These are phyloP conservation scores for Scortum barcoo DNA, from an alignment of 2,113 vertebrate species.

Conservation along the genomic window DNA sequence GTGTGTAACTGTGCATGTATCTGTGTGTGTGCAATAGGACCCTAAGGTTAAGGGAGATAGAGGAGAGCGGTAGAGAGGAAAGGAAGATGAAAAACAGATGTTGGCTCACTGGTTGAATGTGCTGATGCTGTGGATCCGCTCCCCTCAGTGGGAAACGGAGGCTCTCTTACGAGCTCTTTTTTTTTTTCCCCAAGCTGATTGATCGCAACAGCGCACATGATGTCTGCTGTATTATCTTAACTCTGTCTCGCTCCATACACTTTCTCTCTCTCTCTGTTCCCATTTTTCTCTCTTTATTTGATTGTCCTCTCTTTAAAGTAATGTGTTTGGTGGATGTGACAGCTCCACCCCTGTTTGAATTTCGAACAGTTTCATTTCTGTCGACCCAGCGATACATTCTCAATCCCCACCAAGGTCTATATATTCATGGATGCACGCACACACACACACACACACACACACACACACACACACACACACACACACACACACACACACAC, in stretches of 20 bases:
- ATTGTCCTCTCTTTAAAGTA: slow-evolving; percentile 13
- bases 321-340: slow-evolving; percentile 42
- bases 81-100: slow-evolving; percentile 65
- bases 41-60: slow-evolving; percentile 65
- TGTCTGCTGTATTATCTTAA: slow-evolving; percentile 32
- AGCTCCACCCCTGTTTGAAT: slow-evolving; percentile 54
- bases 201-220: slow-evolving; percentile 23
- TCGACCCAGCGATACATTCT: slow-evolving; percentile 60
- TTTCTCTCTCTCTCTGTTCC: slow-evolving; percentile 13
- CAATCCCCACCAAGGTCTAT: neutral
- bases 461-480: slow-evolving; percentile 26
- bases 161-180: slow-evolving; percentile 21
- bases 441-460: slow-evolving; percentile 9
- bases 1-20: slow-evolving; percentile 5
- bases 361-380: slow-evolving; percentile 59
- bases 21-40: slow-evolving; percentile 6
- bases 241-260: slow-evolving; percentile 18
- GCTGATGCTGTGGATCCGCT: slow-evolving; percentile 63
- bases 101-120: slow-evolving; percentile 59
- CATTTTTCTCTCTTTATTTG: slow-evolving; percentile 1
- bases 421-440: slow-evolving; percentile 26
- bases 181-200: slow-evolving; percentile 21
- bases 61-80: slow-evolving; percentile 33
- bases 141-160: slow-evolving; percentile 9
- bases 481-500: slow-evolving; percentile 6